Evolutionary conservation across 2,113 vertebrate genomes (phyloP).

Genomic region (Bagarius yarrelli): DNA sequence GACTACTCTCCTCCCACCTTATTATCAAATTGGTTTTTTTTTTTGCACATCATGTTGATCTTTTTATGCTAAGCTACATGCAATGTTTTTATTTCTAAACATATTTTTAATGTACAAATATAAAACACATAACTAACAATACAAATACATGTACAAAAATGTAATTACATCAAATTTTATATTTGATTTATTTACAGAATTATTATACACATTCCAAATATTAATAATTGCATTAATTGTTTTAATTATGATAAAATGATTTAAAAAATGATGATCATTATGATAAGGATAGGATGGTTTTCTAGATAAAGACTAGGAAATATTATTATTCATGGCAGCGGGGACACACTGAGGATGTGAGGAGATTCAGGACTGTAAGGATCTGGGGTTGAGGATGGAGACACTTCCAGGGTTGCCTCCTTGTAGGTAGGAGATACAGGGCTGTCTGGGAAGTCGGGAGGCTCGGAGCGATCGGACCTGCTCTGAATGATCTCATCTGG

Average conservation of each 20-base stretch:
- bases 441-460: constrained; percentile 61
- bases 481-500: constrained; percentile 71
- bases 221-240: neutral
- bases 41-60: no score
- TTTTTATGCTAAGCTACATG: no score
- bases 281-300: neutral
- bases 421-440: constrained; percentile 59
- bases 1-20: constrained; percentile 68
- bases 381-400: constrained; percentile 57
- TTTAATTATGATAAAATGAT: neutral
- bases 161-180: no score
- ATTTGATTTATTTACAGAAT: no score
- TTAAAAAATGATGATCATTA: neutral
- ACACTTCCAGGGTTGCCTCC: constrained; percentile 70
- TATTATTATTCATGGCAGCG: constrained; percentile 27
- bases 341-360: constrained; percentile 45
- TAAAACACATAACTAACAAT: no score
- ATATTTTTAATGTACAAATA: no score
- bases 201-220: no score
- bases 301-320: neutral
- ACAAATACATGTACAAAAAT: no score
- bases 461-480: constrained; percentile 62
- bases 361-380: constrained; percentile 54
- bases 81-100: no score
- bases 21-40: no score